Base-by-base conservation (phyloP, 2,888 invertebrate species). In the Teleiodes luculella region DNA sequence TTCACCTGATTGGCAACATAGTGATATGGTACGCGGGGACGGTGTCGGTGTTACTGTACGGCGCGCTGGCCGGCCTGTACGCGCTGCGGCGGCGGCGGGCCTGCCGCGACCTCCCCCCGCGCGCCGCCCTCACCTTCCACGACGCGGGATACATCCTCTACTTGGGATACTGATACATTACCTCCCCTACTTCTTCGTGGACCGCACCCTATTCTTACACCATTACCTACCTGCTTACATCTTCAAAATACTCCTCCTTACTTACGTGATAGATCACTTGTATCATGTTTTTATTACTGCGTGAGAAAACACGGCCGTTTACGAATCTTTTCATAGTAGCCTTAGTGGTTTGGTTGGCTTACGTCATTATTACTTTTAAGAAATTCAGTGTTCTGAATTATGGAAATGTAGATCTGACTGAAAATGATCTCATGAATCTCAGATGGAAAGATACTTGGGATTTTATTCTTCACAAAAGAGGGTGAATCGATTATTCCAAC, bases 361-460 rank as follows among this genome's bases (percentile, higher is more conserved):
- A 91, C 54, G 91, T 96, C 14, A 71, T 93, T 31, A 87, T 92
- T 58, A 93, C 95, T 39, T 97, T 96, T 80, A 91, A 91, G 56
- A 94, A 93, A 73, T 97, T 97, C 79, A 89, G 93, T 62, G 94
- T 95, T 4, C 89, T 97, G 0, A 95, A 95, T 74, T 97, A 97
- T 78, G 97, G 97, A 10, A 92, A 92, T 49, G 91, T 91, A n/a
- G 93, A 94, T 66, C 83, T 97, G 63, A 93, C 92, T 57, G 93
- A 94, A 48, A 91, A 90, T 61, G 95, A 97, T 68, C 92, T 98
- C 52, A 86, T 95, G 63, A 91, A 90, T 72, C 90, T 98, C 59
- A 92, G 95, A 68, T 97, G 97, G 97, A 95, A 93, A 75, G 96
- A 97, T 65, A 94, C 96, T n/a, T 97, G 97, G 97, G 97, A 98